Percentiles rank a stretch among this genome's conserved stretches.
These are phyloP conservation scores for Propithecus coquereli DNA, from an alignment of 2,113 vertebrate genomes.

Conservation along the genomic window DNA sequence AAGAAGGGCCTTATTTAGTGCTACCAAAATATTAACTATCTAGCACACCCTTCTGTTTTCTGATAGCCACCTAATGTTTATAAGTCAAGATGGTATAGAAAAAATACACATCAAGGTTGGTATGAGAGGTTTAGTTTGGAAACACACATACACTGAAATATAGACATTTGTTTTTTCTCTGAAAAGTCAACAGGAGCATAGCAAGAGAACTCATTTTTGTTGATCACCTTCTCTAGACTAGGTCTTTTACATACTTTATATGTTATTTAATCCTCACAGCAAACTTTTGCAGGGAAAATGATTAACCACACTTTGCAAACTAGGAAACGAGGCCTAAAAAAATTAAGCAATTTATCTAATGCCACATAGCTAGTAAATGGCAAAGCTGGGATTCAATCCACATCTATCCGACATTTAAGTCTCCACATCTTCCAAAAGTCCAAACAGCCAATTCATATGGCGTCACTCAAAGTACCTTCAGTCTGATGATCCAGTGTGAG, in stretches of 20 bases:
- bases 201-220: background rate
- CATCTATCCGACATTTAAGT: background rate
- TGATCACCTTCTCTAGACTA: background rate
- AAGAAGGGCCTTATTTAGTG: background rate
- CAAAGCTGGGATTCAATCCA: background rate
- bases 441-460: background rate
- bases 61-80: background rate
- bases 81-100: background rate
- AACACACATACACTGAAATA: background rate
- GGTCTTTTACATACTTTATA: background rate
- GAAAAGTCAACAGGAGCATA: background rate
- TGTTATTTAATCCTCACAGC: background rate
- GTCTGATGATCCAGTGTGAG: background rate
- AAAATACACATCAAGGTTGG: background rate
- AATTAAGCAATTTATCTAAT: constrained; percentile 22
- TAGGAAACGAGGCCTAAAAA: background rate
- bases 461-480: background rate
- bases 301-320: background rate
- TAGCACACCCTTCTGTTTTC: background rate
- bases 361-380: background rate
- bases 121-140: background rate
- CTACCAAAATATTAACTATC: constrained; percentile 14
- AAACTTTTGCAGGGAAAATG: background rate
- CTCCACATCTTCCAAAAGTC: background rate
- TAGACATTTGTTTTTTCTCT: background rate